phyloP scores from a whole-genome alignment of 2,888 invertebrate genomes.

The Euzetes globulus region DNA sequence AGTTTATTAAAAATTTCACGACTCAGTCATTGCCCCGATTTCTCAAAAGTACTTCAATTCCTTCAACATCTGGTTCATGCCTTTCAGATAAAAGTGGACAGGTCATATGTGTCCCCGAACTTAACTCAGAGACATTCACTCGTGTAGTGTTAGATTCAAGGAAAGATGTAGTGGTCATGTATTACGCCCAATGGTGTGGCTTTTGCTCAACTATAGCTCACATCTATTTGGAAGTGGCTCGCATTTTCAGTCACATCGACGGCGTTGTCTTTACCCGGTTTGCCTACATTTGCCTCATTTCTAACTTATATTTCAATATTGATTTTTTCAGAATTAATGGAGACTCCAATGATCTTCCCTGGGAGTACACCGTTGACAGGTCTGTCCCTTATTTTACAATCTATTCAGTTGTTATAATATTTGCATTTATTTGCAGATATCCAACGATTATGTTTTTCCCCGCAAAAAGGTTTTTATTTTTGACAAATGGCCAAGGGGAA shows the following conservation, averaged over 20 bases:
- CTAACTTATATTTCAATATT: too few relatives aligned
- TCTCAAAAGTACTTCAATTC: constrained; percentile 45
- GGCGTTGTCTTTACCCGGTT: constrained; percentile 42
- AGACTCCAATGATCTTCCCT: constrained; percentile 73
- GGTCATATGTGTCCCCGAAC: constrained; percentile 56
- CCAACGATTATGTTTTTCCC: constrained; percentile 76
- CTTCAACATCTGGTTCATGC: constrained; percentile 35
- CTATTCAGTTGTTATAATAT: background rate
- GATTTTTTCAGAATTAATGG: constrained; percentile 61
- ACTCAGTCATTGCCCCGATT: constrained; percentile 49
- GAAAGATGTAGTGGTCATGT: constrained; percentile 65
- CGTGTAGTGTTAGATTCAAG: constrained; percentile 54
- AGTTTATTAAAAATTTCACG: constrained; percentile 53
- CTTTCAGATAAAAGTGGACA: constrained; percentile 39
- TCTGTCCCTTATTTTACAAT: background rate
- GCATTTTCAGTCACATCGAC: constrained; percentile 52
- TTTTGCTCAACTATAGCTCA: constrained; percentile 65
- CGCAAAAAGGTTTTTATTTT: constrained; percentile 52
- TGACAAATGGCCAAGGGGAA: too few relatives aligned
- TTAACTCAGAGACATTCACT: constrained; percentile 60
- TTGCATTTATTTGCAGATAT: constrained; percentile 48
- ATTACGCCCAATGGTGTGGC: constrained; percentile 68
- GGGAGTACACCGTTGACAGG: constrained; percentile 69
- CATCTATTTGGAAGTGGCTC: constrained; percentile 60
- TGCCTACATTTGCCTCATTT: too few relatives aligned